Evolutionary conservation across 2,113 vertebrate species (phyloP).

Genomic region (Brachypodius melanocephalos): DNA sequence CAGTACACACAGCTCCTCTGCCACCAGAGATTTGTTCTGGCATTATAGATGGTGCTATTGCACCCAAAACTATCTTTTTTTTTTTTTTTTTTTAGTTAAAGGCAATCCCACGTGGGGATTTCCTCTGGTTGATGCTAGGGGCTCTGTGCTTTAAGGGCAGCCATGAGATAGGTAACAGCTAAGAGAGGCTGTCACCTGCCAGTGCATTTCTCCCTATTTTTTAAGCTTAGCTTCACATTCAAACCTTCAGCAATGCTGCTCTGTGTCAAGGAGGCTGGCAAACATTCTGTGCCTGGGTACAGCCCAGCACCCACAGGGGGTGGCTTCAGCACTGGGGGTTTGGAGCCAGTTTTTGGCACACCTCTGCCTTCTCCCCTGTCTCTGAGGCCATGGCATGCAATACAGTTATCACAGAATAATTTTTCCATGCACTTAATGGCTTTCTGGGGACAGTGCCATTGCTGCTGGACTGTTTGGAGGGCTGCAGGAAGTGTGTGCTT

Average conservation of each 20-base stretch:
- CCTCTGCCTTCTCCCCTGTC: not conserved
- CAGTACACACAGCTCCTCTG: not conserved
- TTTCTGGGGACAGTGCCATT: not conserved
- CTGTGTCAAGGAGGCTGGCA: not conserved
- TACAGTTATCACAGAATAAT: rapidly evolving
- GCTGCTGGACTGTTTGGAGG: not conserved
- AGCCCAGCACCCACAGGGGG: rapidly evolving
- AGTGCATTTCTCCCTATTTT: not conserved
- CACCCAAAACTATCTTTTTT: not conserved
- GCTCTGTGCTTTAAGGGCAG: not conserved
- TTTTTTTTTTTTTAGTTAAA: not conserved
- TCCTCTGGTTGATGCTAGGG: not conserved
- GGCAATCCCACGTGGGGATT: rapidly evolving
- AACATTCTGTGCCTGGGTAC: not conserved
- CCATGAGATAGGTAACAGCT: not conserved
- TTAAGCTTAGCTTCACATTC: not conserved
- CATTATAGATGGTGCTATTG: not conserved
- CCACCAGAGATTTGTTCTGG: not conserved
- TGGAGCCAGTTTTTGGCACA: not conserved
- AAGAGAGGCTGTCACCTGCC: not conserved
- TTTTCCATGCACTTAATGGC: not conserved
- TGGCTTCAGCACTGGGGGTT: not conserved
- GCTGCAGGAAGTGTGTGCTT: rapidly evolving
- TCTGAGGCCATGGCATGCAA: not conserved
- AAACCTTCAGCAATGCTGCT: not conserved